phyloP scores from a whole-genome alignment of 2,797 vertebrate genomes.

The Acropternis orthonyx region DNA sequence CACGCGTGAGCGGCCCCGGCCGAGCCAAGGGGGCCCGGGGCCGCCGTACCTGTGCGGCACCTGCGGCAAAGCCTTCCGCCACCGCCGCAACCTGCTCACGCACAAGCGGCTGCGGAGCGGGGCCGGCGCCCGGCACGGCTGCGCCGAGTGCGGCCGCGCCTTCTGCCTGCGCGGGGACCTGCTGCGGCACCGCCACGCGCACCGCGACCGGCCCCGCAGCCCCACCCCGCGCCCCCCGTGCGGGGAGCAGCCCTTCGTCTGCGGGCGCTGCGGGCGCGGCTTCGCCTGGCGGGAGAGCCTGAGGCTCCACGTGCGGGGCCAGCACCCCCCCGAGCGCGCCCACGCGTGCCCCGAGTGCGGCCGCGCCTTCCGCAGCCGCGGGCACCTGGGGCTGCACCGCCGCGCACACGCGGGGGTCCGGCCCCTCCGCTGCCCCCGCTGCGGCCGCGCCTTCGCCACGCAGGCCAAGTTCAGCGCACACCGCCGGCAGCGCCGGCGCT shows the following conservation, averaged over 20 bases:
- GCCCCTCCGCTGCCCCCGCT: slow-evolving; percentile 2
- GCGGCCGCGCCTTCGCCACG: slow-evolving; percentile 25
- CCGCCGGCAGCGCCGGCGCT: not conserved
- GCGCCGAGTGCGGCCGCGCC: not conserved
- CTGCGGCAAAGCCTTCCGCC: slow-evolving; percentile 33
- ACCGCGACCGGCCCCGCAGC: not conserved
- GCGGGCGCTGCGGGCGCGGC: not conserved
- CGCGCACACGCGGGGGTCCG: not conserved
- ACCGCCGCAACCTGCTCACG: not conserved
- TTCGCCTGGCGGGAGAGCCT: not conserved
- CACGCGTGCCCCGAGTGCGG: not conserved
- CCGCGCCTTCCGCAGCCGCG: slow-evolving; percentile 4
- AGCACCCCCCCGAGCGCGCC: not conserved
- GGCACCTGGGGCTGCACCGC: slow-evolving; percentile 2
- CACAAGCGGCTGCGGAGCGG: slow-evolving; percentile 44
- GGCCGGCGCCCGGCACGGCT: not conserved
- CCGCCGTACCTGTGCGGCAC: not conserved
- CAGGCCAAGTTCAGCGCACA: slow-evolving; percentile 21
- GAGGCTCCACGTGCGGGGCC: too few species aligned
- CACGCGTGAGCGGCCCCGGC: too few species aligned
- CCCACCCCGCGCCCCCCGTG: too few species aligned
- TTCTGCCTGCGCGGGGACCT: slow-evolving; percentile 52
- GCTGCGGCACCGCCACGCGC: not conserved
- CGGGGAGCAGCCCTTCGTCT: not conserved
- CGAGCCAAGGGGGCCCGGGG: too few species aligned